Evolutionary conservation across 2,888 invertebrate genomes (phyloP), one percentile per base, ranked within the genome.

Genomic region (Itoplectis maculator): DNA sequence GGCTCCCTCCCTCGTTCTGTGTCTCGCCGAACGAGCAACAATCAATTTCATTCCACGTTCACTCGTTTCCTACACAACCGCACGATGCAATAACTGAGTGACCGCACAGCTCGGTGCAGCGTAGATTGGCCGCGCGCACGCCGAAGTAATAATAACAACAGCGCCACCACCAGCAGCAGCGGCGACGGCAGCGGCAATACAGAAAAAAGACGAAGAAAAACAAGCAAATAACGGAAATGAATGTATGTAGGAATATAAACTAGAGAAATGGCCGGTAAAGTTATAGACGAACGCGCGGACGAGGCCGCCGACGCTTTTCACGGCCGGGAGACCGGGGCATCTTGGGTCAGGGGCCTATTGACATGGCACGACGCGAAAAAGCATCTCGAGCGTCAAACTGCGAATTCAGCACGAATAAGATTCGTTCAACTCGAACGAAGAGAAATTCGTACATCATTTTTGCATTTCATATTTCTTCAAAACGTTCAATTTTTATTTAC

Each of bases 341-440:
- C 23, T n/a, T 75, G 49, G 42, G 49, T 20, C 49, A 51, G 66
- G 37, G 74, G 74, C 80, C 83, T 69, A 79, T 73, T 79, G 82
- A 79, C 61, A 66, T 56, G 18, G 8, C 42, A 37, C 35, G 45
- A 82, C 13, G 63, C n/a, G n/a, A 68, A 82, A 56, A 59, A 23
- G 47, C 59, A 35, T n/a, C 7, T 7, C 7, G 18, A 13, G 0
- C 15, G 20, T 18, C 20, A 2, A 42, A 9, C 11, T 2, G 11
- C 3, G 13, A 4, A 2, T 4, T 42, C 13, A 13, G 13, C 2
- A 8, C 13, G 13, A 42, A 42, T 8, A 8, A 42, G 9, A 42
- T 8, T n/a, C n/a, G n/a, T n/a, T n/a, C n/a, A n/a, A 29, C 29
- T 5, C 29, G 29, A 29, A 2, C 2, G 29, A 5, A 2, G 29